phyloP scores from a whole-genome alignment of 1,140 invertebrate genomes.

The Caenorhabditis tropicalis region DNA sequence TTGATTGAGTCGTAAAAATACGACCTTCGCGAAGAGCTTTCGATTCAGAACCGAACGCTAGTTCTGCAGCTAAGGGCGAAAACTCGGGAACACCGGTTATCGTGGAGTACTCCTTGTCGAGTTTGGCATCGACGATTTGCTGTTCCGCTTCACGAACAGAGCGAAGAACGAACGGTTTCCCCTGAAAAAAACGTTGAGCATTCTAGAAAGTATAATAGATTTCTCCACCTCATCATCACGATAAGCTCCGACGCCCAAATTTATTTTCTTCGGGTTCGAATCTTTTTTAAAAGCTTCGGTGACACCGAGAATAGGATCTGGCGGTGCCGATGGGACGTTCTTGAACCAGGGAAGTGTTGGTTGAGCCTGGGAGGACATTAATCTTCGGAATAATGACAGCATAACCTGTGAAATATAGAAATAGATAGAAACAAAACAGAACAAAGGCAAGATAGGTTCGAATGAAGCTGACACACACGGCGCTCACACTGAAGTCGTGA shows the following conservation, averaged over 20 bases:
- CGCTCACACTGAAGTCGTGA: constrained; percentile 4
- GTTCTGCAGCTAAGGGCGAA: constrained; percentile 75
- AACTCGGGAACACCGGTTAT: constrained; percentile 81
- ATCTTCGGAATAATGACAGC: constrained; percentile 13
- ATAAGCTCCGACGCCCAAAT: constrained; percentile 95
- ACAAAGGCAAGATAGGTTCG: background rate
- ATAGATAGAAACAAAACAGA: background rate
- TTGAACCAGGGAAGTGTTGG: constrained; percentile 56
- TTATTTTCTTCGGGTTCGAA: constrained; percentile 92
- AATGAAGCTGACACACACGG: constrained; percentile 4
- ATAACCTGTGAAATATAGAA: background rate
- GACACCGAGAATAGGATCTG: constrained; percentile 96
- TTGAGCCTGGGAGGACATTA: background rate
- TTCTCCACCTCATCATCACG: constrained; percentile 91
- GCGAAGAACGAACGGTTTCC: constrained; percentile 62
- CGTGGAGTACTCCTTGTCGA: constrained; percentile 95
- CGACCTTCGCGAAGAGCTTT: constrained; percentile 79
- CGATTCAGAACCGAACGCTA: constrained; percentile 88
- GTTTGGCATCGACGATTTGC: constrained; percentile 77
- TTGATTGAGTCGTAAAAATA: constrained; percentile 83
- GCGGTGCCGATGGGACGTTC: constrained; percentile 90
- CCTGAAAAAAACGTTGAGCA: constrained; percentile 55
- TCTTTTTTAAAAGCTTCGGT: constrained; percentile 97
- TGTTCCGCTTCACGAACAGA: constrained; percentile 80
- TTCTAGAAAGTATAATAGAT: background rate